Evolutionary conservation across 2,113 vertebrate species (phyloP).

Genomic region (Gobiocypris rarus): DNA sequence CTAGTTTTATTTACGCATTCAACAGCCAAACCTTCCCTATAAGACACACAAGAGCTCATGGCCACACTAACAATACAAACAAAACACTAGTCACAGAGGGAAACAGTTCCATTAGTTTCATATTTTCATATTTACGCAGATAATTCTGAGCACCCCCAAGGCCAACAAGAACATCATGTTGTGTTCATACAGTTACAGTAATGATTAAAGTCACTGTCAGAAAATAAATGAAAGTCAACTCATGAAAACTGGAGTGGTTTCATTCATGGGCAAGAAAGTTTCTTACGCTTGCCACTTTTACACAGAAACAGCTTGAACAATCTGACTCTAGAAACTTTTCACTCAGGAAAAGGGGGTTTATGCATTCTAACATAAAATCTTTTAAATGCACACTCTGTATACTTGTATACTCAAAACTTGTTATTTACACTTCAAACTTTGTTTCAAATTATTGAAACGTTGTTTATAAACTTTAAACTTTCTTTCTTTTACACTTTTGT

Average conservation of each 20-base stretch:
- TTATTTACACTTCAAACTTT: too few relatives aligned
- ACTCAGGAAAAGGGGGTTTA: neutral
- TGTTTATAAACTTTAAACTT: neutral
- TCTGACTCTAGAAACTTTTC: neutral
- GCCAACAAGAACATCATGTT: conserved; percentile 27
- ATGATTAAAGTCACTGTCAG: neutral
- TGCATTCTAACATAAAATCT: neutral
- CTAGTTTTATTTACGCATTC: neutral
- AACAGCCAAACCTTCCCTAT: neutral
- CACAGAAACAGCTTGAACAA: neutral
- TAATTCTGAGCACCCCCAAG: neutral
- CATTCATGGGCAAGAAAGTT: neutral
- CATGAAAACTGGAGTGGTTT: neutral
- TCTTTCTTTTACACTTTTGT: neutral
- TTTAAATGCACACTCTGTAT: neutral
- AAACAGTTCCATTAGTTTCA: neutral
- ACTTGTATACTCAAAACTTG: neutral
- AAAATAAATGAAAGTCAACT: neutral
- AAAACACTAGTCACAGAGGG: neutral
- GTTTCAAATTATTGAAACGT: too few relatives aligned
- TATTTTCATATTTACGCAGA: neutral
- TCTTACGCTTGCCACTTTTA: neutral
- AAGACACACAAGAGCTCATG: neutral
- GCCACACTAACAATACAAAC: conserved; percentile 4
- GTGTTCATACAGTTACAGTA: conserved; percentile 6